Conservation (phyloP, 2,888 invertebrate species). For the Drosophila testacea region DNA sequence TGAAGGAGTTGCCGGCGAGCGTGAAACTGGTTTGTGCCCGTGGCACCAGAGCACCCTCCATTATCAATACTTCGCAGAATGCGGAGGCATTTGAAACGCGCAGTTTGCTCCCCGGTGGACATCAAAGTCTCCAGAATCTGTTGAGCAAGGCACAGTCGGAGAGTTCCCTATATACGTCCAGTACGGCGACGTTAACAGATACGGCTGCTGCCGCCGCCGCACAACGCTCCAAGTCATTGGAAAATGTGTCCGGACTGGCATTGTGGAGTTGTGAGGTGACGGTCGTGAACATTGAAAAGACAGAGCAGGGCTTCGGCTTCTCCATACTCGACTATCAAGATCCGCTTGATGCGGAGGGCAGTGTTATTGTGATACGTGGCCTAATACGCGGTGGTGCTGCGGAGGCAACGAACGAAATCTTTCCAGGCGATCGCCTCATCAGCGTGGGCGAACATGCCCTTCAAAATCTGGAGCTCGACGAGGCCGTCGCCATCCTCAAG, state of each 20-base stretch:
- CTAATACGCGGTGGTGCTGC: conserved; percentile 99
- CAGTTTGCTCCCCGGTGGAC: conserved; percentile 93
- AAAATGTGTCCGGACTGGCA: conserved; percentile 97
- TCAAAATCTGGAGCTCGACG: conserved; percentile 96
- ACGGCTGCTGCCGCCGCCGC: conserved; percentile 71
- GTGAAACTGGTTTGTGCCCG: conserved; percentile 97
- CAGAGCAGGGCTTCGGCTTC: conserved; percentile 98
- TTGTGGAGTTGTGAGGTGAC: conserved; percentile 98
- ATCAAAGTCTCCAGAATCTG: conserved; percentile 92
- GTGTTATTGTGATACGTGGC: conserved; percentile 98
- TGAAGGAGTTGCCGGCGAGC: conserved; percentile 95
- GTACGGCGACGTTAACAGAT: conserved; percentile 92
- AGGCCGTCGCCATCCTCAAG: conserved; percentile 98
- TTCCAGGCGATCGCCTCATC: conserved; percentile 97
- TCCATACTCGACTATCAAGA: conserved; percentile 99
- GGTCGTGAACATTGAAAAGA: conserved; percentile 95
- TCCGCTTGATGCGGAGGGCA: conserved; percentile 96
- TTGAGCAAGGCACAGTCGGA: conserved; percentile 98
- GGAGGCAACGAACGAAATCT: conserved; percentile 96
- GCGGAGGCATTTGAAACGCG: conserved; percentile 92
- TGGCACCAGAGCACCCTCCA: conserved; percentile 87
- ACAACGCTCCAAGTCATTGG: conserved; percentile 94
- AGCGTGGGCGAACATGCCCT: conserved; percentile 96
- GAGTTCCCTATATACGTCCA: conserved; percentile 95
- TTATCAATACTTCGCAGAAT: conserved; percentile 92